These are phyloP conservation scores for Abrostola triplasia DNA, from an alignment of 2,888 invertebrate genomes.

Conservation along the genomic window DNA sequence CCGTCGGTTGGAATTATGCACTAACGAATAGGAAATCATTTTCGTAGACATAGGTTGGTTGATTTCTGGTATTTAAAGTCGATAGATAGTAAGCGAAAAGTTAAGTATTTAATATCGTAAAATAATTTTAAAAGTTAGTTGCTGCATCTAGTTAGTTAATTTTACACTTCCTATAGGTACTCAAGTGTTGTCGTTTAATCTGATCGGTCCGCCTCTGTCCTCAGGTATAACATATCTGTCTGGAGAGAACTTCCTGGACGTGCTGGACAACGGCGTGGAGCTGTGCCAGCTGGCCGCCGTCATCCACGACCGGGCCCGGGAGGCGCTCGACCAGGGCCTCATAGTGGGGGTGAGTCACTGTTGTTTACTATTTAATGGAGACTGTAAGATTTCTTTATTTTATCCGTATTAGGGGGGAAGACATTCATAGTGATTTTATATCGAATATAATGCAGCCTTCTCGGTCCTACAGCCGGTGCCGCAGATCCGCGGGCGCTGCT, in stretches of 20 bases:
- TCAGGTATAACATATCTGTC: conserved; percentile 92
- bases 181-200: too few relatives aligned
- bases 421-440: background rate
- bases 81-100: too few relatives aligned
- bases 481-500: conserved; percentile 92
- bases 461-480: conserved; percentile 90
- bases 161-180: too few relatives aligned
- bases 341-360: conserved; percentile 87
- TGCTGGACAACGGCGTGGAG: conserved; percentile 94
- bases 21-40: too few relatives aligned
- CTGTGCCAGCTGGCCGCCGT: conserved; percentile 94
- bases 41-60: too few relatives aligned
- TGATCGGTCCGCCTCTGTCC: conserved; percentile 22
- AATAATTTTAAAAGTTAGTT: too few relatives aligned
- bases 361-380: background rate
- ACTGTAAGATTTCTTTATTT: too few relatives aligned
- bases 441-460: background rate
- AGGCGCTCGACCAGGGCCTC: conserved; percentile 89
- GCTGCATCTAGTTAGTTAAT: too few relatives aligned
- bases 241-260: conserved; percentile 94
- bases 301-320: conserved; percentile 92
- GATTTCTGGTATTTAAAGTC: too few relatives aligned
- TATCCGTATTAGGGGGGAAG: too few relatives aligned
- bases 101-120: too few relatives aligned
- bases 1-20: too few relatives aligned